Percentiles rank a stretch among this genome's conserved stretches.
These are phyloP conservation scores for Athetis lepigone DNA, from an alignment of 2,888 invertebrate genomes.

Conservation along the genomic window DNA sequence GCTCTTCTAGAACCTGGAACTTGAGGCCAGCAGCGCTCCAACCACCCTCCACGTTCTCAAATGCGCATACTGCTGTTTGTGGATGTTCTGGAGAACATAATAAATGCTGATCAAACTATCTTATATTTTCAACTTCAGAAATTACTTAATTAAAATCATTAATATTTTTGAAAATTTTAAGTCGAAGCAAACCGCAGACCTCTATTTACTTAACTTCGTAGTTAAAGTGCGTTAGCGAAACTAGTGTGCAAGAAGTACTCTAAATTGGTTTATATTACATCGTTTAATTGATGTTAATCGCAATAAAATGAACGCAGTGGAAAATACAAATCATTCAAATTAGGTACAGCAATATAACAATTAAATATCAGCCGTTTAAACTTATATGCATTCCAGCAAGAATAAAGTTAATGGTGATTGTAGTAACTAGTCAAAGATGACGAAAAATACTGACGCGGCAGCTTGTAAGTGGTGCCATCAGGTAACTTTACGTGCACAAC, in stretches of 20 bases:
- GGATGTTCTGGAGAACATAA: constrained; percentile 90
- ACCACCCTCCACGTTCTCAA: constrained; percentile 73
- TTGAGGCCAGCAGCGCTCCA: constrained; percentile 92
- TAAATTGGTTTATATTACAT: background rate
- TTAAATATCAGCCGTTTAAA: too few species aligned
- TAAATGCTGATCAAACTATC: too few species aligned
- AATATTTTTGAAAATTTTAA: too few species aligned
- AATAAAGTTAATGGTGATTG: background rate
- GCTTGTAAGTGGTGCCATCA: constrained; percentile 79
- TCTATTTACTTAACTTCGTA: too few species aligned
- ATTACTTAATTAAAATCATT: too few species aligned
- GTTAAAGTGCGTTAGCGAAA: too few species aligned
- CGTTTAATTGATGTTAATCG: background rate
- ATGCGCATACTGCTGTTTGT: constrained; percentile 83
- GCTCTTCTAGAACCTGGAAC: constrained; percentile 91
- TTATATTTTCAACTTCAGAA: too few species aligned
- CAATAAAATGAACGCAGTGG: background rate
- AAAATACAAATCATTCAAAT: background rate
- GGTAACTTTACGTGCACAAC: constrained; percentile 86
- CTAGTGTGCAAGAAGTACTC: background rate
- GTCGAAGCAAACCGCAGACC: too few species aligned
- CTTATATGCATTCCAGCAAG: background rate
- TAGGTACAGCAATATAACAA: too few species aligned
- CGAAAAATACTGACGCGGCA: constrained; percentile 74
- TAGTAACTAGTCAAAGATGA: background rate